Evolutionary conservation across 2,797 vertebrate genomes (phyloP).

Genomic region (Vultur gryphus): DNA sequence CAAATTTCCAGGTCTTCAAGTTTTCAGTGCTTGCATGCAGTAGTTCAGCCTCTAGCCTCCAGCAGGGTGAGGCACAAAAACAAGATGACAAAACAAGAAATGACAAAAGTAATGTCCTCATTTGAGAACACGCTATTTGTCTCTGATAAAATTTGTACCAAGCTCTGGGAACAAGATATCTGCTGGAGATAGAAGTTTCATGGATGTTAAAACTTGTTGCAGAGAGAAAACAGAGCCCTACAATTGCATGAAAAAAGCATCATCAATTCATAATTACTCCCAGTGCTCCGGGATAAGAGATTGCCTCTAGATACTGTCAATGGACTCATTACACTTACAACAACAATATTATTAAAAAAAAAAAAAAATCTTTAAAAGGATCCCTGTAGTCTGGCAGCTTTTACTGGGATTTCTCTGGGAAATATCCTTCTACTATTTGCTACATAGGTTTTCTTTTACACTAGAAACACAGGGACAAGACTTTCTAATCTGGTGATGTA

Average conservation of each 20-base stretch:
- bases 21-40: background rate
- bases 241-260: background rate
- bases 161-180: background rate
- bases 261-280: background rate
- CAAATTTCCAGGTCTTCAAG: background rate
- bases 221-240: background rate
- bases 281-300: background rate
- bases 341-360: background rate
- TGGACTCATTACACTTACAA: background rate
- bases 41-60: background rate
- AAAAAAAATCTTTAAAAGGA: background rate
- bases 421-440: background rate
- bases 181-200: background rate
- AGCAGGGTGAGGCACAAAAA: background rate
- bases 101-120: background rate
- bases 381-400: background rate
- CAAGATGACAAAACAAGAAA: background rate
- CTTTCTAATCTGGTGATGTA: background rate
- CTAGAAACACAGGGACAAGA: background rate
- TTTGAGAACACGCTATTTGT: background rate
- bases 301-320: background rate
- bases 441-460: background rate
- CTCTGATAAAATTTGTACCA: background rate
- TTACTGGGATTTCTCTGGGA: background rate
- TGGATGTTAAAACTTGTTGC: background rate